Base-by-base conservation (phyloP, 1,140 invertebrate genomes). In the Heterodera schachtii region DNA sequence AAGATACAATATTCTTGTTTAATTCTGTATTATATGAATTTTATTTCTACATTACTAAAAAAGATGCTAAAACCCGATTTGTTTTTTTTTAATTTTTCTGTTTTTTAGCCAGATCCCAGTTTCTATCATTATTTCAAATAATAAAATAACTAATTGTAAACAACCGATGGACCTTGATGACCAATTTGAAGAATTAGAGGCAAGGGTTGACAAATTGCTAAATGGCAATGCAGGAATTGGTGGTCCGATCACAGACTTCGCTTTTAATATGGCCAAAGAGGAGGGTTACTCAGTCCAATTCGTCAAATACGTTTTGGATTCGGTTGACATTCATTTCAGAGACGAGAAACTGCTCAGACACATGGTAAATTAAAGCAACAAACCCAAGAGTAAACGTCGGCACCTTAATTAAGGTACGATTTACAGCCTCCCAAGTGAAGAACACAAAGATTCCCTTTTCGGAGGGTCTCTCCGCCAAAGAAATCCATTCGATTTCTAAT, bases 261-360 rank as follows among this genome's bases (percentile, higher is more conserved):
- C 70, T 71, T 60, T 70, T 78, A 16, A 46, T 46, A 69, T 78
- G 31, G 64, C 44, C 21, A 47, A 70, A 47, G 64, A 67, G 66
- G 70, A 46, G 13, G 78, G 78, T 19, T 76, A 66, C 43, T 43
- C 70, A 52, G 52, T 71, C 66, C 49, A 64, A 13, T 81, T 81
- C 66, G 80, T 81, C 47, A 70, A 78, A 21, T 75, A 75, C 44
- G 64, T 81, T 69, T 43, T 81, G 8, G 75, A 69, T 43, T 44
- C 57, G 13, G 80, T 77, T 41, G 73, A 75, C 52, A 75, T 77
- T 78, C 73, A 81, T 47, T 81, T 79, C 77, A 76, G 52, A 9
- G 75, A 76, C 11, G 31, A 47, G 49, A 47, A 79, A 69, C 43
- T 81, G 43, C 31, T 81, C 21, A 43, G 73, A 66, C 80, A 81